Base-by-base conservation (phyloP, 2,888 invertebrate genomes). In the Thalpophila matura region DNA sequence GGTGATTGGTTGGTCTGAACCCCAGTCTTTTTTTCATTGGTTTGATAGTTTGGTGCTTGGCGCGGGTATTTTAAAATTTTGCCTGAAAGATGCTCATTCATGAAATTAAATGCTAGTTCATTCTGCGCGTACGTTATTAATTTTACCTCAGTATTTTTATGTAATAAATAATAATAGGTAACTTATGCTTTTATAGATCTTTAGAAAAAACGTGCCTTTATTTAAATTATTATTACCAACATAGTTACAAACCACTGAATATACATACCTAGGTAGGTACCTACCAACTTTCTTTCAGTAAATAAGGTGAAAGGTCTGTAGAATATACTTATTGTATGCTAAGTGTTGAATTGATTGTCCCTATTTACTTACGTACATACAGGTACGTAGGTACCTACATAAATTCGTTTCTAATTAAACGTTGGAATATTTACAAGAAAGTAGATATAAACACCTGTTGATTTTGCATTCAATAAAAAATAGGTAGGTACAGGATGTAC, bases 1-100 rank as follows among this genome's bases (percentile, higher is more conserved):
- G 77, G 58, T 84, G 86, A 95, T 95, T 95, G 95, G 95, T 70
- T 75, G 65, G 56, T 69, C 74, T 29, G 59, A 72, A 74, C 68
- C 60, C 60, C 63, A 59, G 70, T 53, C 27, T 53, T 71, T 74
- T 79, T 81, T 74, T 82, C 77, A 94, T 94, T 93, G 94, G 94
- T 31, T 63, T 57, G 40, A 46, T 35, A 45, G 62, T 62, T 76
- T 50, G 53, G 45, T 35, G 58, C 18, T 29, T 42, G 64, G 71
- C 85, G 92, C 92, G 93, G 83, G 65, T 58, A 45, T 74, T 89
- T 90, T 79, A 65, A 87, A 87, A 77, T 56, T 65, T 54, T 33
- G 50, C 33, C 10, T 16, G 14, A 43, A 40, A 38, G 29, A 43
- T 68, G 61, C 49, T 54, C 57, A 58, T 61, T 61, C 47, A 67